Evolutionary conservation across 2,888 invertebrate genomes (phyloP).

Genomic region (Cryptocephalus moraei): DNA sequence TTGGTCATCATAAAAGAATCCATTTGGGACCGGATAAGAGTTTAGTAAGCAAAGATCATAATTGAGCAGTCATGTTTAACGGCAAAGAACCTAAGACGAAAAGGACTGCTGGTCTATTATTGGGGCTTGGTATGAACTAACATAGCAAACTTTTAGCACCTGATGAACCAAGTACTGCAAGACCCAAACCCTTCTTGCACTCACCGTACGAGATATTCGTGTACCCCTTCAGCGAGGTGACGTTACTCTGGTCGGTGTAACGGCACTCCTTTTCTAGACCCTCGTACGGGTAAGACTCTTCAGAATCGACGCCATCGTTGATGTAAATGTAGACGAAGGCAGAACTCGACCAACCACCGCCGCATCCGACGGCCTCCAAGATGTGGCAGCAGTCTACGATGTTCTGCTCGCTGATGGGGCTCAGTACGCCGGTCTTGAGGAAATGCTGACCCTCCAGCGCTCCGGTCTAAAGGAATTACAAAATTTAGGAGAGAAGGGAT

Average conservation of each 20-base stretch:
- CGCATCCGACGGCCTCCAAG: conserved; percentile 31
- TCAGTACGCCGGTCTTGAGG: conserved; percentile 29
- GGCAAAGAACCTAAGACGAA: too few species aligned
- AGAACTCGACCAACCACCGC: conserved; percentile 34
- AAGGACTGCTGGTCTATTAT: too few species aligned
- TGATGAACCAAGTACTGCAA: too few species aligned
- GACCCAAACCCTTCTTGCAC: too few species aligned
- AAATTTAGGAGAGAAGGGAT: background rate
- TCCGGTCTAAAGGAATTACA: conserved; percentile 31
- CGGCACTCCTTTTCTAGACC: conserved; percentile 26
- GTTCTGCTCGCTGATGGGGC: conserved; percentile 34
- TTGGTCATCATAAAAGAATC: too few species aligned
- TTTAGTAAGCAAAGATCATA: too few species aligned
- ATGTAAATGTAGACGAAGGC: conserved; percentile 33
- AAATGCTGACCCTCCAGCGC: conserved; percentile 38
- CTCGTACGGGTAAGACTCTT: conserved; percentile 33
- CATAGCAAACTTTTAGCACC: too few species aligned
- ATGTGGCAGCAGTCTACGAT: conserved; percentile 35
- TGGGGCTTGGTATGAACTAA: too few species aligned
- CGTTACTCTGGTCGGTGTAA: conserved; percentile 50
- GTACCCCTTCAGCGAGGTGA: conserved; percentile 68
- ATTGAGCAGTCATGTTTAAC: too few species aligned
- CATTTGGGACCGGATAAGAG: too few species aligned
- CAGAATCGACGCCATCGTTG: conserved; percentile 16
- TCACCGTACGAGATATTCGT: conserved; percentile 12